Evolutionary conservation across 2,888 invertebrate species (phyloP).

Genomic region (Troides aeacus): DNA sequence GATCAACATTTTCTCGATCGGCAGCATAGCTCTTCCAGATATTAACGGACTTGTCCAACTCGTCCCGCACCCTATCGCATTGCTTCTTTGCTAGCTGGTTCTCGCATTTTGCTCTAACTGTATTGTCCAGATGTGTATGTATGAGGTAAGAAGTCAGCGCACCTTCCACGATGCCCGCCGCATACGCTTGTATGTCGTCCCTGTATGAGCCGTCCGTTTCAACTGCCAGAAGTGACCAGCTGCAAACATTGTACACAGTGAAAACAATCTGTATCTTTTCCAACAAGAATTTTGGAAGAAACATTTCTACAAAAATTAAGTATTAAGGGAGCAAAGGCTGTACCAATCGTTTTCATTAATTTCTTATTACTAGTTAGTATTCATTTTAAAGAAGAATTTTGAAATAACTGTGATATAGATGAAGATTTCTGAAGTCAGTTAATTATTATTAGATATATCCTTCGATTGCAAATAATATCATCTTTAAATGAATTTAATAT

Average conservation of each 20-base stretch:
- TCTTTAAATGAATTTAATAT: no score
- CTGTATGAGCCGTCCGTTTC: conserved; percentile 86
- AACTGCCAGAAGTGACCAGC: conserved; percentile 91
- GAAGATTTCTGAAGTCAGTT: no score
- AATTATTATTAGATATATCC: no score
- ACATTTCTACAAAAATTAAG: no score
- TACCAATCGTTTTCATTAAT: no score
- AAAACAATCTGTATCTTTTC: no score
- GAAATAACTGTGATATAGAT: no score
- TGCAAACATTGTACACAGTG: conserved; percentile 45
- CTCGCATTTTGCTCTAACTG: conserved; percentile 75
- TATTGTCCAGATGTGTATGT: conserved; percentile 89
- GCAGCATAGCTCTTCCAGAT: conserved; percentile 82
- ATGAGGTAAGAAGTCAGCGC: conserved; percentile 90
- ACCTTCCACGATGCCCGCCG: conserved; percentile 92
- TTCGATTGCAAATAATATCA: no score
- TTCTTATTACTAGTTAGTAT: no score
- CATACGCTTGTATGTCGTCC: conserved; percentile 90
- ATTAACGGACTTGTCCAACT: conserved; percentile 82
- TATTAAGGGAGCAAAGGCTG: no score
- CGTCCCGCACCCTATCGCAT: conserved; percentile 83
- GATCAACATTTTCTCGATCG: conserved; percentile 69
- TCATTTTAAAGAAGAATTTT: no score
- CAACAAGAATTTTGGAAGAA: no score
- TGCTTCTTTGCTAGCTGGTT: conserved; percentile 71